These are phyloP conservation scores for Cydia pomonella DNA, from an alignment of 1,140 invertebrate genomes.

Conservation along the genomic window DNA sequence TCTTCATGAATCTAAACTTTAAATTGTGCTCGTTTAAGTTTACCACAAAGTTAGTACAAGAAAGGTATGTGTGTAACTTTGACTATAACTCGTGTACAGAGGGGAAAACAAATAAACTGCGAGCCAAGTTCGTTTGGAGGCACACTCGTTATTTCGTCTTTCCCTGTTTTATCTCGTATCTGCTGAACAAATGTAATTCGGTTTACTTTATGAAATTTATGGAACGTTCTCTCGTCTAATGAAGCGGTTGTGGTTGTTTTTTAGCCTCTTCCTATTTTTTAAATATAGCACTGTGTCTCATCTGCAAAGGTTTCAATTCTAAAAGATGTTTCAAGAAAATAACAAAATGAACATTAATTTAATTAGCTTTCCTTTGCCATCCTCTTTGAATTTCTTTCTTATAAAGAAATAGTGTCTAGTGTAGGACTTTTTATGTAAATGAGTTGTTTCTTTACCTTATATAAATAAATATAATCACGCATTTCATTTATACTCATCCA, in stretches of 20 bases:
- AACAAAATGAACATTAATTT: background rate
- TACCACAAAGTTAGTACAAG: constrained; percentile 33
- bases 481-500: too few relatives aligned
- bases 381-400: background rate
- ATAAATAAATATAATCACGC: too few relatives aligned
- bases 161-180: constrained; percentile 49
- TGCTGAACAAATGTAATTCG: constrained; percentile 48
- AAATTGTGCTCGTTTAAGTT: constrained; percentile 49
- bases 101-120: constrained; percentile 42
- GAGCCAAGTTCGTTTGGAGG: constrained; percentile 41
- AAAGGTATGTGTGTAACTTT: constrained; percentile 35
- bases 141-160: constrained; percentile 49
- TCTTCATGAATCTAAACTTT: constrained; percentile 42
- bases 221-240: constrained; percentile 7
- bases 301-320: background rate
- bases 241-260: background rate
- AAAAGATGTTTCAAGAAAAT: background rate
- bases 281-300: background rate
- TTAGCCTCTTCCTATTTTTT: background rate
- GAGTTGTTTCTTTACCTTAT: too few relatives aligned
- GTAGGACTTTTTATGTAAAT: too few relatives aligned
- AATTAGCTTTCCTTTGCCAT: background rate
- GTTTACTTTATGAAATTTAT: constrained; percentile 48
- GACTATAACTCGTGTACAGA: constrained; percentile 36
- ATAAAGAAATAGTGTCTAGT: background rate